Conservation (phyloP, 2,113 vertebrate genomes). For the Odocoileus hemionus region DNA sequence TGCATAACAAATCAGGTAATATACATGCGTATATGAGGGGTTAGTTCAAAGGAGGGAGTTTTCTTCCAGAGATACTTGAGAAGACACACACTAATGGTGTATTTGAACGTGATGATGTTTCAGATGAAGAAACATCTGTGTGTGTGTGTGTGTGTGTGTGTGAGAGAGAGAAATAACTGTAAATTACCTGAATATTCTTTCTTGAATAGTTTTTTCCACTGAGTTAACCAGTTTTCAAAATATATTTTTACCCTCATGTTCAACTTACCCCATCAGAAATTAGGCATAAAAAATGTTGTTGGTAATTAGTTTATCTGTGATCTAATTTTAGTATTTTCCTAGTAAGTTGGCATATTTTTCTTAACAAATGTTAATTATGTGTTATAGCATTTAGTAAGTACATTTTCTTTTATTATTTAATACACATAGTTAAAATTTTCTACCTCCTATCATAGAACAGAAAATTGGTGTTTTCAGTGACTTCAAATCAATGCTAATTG, state of each 20-base stretch:
- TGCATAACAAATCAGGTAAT: neutral
- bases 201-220: neutral
- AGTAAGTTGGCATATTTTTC: neutral
- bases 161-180: neutral
- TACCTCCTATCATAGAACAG: neutral
- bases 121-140: neutral
- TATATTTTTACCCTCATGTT: neutral
- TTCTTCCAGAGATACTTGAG: neutral
- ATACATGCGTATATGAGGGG: neutral
- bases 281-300: neutral
- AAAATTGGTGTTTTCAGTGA: neutral
- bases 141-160: accelerated
- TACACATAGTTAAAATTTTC: neutral
- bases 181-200: constrained; percentile 22
- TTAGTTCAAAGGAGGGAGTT: neutral
- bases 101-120: neutral
- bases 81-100: neutral
- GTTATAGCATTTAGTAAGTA: neutral
- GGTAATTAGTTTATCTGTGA: neutral
- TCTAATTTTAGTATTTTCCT: neutral
- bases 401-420: neutral
- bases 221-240: neutral
- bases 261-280: neutral
- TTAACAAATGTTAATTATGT: neutral
- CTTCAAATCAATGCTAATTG: constrained; percentile 2